Evolutionary conservation across 2,797 vertebrate species (phyloP).

Genomic region (Garrulus glandarius): DNA sequence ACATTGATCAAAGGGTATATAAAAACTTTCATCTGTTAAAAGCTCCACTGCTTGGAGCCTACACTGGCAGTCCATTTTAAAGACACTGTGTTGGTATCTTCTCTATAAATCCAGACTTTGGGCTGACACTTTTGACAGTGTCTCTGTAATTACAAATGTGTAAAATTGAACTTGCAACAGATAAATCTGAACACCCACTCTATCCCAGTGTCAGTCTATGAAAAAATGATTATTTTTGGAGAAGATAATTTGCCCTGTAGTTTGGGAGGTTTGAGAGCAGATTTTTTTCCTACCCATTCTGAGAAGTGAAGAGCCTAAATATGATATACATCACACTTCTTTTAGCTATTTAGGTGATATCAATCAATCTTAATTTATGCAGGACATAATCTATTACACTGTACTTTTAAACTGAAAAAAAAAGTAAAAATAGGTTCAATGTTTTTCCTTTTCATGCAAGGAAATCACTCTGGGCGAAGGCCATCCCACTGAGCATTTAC

Average conservation of each 20-base stretch:
- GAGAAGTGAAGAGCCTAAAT: background rate
- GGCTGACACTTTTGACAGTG: background rate
- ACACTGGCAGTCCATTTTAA: background rate
- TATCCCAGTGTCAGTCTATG: background rate
- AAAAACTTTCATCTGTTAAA: background rate
- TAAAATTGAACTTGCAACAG: background rate
- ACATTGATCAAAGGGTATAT: background rate
- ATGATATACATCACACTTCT: background rate
- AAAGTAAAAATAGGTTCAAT: background rate
- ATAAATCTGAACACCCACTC: constrained; percentile 29
- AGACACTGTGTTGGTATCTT: background rate
- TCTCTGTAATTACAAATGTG: background rate
- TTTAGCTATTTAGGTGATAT: background rate
- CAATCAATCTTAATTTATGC: constrained; percentile 22
- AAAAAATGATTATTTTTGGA: constrained; percentile 16
- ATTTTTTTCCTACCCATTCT: background rate
- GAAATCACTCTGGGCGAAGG: background rate
- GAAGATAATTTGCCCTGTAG: background rate
- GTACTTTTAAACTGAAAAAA: background rate
- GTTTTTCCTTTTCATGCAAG: background rate
- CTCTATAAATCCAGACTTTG: constrained; percentile 11
- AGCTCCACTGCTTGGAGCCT: background rate
- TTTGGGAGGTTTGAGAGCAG: background rate
- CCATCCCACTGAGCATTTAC: background rate
- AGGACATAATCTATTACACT: background rate